Conservation (phyloP, 2,888 invertebrate species). For the Orchesella flavescens region DNA sequence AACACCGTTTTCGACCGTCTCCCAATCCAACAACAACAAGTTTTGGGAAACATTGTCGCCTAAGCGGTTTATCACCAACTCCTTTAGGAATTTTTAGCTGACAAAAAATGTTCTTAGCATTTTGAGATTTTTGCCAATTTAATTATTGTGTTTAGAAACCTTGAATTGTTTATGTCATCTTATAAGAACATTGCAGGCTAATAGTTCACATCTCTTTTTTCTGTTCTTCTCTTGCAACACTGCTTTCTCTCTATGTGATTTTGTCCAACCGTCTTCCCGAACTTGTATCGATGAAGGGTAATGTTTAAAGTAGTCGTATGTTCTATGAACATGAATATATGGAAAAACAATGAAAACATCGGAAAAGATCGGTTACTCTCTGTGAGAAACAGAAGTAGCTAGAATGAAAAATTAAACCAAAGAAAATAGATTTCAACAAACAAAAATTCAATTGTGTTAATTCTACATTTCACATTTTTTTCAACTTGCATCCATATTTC, state of each 20-base stretch:
- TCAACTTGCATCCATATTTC: too few relatives aligned
- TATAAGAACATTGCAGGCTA: neutral
- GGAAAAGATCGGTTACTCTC: constrained; percentile 22
- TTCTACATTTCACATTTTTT: neutral
- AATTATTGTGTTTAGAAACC: neutral
- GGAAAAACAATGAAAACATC: neutral
- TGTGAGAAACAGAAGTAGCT: neutral
- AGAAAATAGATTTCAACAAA: neutral
- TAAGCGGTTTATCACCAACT: constrained; percentile 1
- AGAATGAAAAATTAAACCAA: constrained; percentile 16
- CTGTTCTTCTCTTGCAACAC: constrained; percentile 24
- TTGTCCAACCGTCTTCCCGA: constrained; percentile 43
- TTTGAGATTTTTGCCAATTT: neutral
- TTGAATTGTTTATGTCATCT: neutral
- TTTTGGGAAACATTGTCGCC: constrained; percentile 36
- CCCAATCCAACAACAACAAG: constrained; percentile 13
- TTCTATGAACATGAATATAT: neutral
- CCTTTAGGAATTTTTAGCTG: neutral
- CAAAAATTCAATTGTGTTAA: neutral
- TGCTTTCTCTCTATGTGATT: constrained; percentile 6
- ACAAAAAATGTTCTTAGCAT: neutral
- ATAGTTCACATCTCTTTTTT: constrained; percentile 34
- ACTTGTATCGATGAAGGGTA: neutral
- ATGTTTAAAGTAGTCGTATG: neutral
- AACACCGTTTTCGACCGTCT: constrained; percentile 34